A percentile compares a stretch with the other conserved stretches of the same genome.
Evolutionary conservation across 2,888 invertebrate genomes (phyloP).

Genomic region (Seira ritae): DNA sequence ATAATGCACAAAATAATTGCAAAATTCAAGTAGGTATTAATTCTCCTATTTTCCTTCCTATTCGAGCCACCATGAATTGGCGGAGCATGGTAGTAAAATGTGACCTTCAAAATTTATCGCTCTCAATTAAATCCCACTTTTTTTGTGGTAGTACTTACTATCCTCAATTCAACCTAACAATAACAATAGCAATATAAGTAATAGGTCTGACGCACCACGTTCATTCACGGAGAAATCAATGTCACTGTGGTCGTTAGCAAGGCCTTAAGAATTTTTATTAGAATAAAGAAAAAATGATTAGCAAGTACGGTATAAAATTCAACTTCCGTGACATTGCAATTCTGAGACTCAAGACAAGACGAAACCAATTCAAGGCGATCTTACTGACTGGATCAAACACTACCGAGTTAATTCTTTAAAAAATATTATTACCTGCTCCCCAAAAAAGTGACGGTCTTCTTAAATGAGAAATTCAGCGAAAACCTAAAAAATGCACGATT

Average conservation of each 20-base stretch:
- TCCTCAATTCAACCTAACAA: neutral
- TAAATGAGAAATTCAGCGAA: no score
- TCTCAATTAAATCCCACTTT: conserved; percentile 51
- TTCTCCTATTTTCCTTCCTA: no score
- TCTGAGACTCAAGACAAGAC: neutral
- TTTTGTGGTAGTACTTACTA: conserved; percentile 8
- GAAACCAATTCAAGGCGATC: neutral
- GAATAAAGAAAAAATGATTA: neutral
- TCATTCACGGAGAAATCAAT: conserved; percentile 26
- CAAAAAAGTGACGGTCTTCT: neutral
- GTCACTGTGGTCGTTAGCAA: conserved; percentile 24
- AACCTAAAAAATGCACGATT: no score
- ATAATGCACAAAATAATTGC: no score
- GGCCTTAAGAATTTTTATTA: neutral
- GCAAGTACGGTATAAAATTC: no score
- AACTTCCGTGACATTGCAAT: no score
- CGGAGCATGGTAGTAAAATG: no score
- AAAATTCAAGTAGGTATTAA: no score
- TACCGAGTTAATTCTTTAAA: no score
- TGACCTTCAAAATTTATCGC: conserved; percentile 62
- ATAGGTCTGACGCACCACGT: neutral
- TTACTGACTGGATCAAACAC: no score
- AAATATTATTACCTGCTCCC: neutral
- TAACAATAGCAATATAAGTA: no score
- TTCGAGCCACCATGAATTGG: no score